These are phyloP conservation scores for Cacatua alba DNA, from an alignment of 2,113 vertebrate species.

Conservation along the genomic window DNA sequence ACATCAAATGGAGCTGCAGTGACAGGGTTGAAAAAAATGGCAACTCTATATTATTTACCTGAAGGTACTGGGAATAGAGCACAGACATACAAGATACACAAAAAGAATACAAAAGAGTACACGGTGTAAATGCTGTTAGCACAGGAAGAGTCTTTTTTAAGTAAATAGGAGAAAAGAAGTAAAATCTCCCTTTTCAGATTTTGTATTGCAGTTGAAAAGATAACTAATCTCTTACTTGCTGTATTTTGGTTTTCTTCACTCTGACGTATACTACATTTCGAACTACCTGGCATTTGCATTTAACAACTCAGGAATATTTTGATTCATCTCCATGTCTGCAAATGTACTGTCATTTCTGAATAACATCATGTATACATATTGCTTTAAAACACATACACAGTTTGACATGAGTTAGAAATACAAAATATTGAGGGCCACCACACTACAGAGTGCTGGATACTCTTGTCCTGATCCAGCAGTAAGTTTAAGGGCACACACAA, in stretches of 20 bases:
- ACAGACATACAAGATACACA: conserved; percentile 64
- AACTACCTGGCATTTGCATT: conserved; percentile 26
- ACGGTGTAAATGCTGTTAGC: conserved; percentile 78
- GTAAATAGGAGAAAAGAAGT: conserved; percentile 71
- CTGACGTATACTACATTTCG: conserved; percentile 43
- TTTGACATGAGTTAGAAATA: conserved; percentile 44
- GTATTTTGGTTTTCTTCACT: conserved; percentile 34
- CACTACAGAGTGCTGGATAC: conserved; percentile 7
- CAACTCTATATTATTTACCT: conserved; percentile 37
- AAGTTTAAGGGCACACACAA: neutral
- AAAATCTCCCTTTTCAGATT: conserved; percentile 72
- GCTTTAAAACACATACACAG: conserved; percentile 15
- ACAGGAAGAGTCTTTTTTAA: conserved; percentile 71
- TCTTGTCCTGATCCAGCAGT: neutral
- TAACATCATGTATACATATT: neutral
- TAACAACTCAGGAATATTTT: conserved; percentile 54
- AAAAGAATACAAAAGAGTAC: conserved; percentile 69
- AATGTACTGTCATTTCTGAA: neutral
- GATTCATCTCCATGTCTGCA: neutral
- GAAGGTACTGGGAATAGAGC: conserved; percentile 19
- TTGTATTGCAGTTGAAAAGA: conserved; percentile 68
- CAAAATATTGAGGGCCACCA: conserved; percentile 8
- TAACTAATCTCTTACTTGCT: conserved; percentile 67
- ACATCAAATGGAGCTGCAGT: conserved; percentile 28
- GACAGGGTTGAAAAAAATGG: neutral